Conservation (phyloP, 2,797 vertebrate genomes). For the Melanotaenia trifasciata region DNA sequence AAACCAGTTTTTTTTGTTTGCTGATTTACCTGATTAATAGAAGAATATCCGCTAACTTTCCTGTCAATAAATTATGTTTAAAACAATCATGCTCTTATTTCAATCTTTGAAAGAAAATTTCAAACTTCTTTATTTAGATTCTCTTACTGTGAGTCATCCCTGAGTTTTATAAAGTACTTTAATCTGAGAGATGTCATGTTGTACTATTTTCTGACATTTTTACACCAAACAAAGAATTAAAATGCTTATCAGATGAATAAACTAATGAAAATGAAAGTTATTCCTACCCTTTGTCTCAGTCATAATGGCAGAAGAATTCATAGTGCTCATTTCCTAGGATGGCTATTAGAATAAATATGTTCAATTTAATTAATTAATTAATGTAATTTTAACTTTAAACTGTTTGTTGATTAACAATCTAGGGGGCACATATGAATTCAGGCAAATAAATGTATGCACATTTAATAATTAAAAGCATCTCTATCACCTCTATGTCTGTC, state of each 20-base stretch:
- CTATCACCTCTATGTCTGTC: neutral
- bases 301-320: neutral
- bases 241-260: neutral
- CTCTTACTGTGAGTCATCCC: neutral
- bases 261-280: neutral
- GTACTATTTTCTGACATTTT: neutral
- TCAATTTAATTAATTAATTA: neutral
- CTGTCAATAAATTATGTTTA: neutral
- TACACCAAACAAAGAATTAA: neutral
- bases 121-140: neutral
- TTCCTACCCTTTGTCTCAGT: neutral
- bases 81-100: neutral
- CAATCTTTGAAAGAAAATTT: neutral
- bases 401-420: neutral
- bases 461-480: conserved; percentile 4
- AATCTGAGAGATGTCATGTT: neutral
- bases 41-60: neutral
- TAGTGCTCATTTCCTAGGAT: neutral
- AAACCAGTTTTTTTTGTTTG: neutral
- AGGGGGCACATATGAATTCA: neutral
- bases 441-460: neutral
- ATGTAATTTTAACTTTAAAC: neutral
- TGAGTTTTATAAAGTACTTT: neutral
- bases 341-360: neutral
- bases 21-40: neutral